Percentiles rank a stretch among this genome's conserved stretches.
Conservation (phyloP, 2,888 invertebrate genomes). For the Pristionchus fissidentatus region DNA sequence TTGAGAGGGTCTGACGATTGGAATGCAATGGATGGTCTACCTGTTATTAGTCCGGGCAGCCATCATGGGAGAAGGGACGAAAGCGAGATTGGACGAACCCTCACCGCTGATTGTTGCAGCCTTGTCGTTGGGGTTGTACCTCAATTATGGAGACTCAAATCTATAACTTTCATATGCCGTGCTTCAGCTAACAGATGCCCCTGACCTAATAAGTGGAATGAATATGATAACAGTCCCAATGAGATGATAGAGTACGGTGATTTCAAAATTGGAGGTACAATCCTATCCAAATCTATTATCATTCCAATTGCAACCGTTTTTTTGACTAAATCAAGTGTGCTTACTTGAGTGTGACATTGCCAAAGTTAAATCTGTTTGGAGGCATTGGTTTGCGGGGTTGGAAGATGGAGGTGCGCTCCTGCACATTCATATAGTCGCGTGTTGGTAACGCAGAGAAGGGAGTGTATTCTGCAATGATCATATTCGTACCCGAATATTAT, state of each 20-base stretch:
- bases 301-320: not conserved
- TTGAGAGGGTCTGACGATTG: too few species aligned
- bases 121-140: not conserved
- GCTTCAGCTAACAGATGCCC: too few species aligned
- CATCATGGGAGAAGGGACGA: conserved; percentile 26
- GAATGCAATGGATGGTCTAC: too few species aligned
- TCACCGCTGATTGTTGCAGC: not conserved
- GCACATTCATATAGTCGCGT: conserved; percentile 15
- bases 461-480: not conserved
- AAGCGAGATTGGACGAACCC: conserved; percentile 19
- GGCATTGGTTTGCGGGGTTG: not conserved
- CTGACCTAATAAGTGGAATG: too few species aligned
- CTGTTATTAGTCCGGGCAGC: not conserved
- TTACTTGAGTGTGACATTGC: conserved; percentile 14
- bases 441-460: not conserved
- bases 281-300: not conserved
- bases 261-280: too few species aligned
- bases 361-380: not conserved
- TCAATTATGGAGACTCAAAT: not conserved
- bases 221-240: too few species aligned
- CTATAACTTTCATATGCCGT: not conserved
- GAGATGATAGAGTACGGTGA: too few species aligned
- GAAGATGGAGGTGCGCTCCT: not conserved
- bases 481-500: too few species aligned
- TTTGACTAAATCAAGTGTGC: not conserved